These are phyloP conservation scores for Cygnus atratus DNA, from an alignment of 2,113 vertebrate species.

Conservation along the genomic window DNA sequence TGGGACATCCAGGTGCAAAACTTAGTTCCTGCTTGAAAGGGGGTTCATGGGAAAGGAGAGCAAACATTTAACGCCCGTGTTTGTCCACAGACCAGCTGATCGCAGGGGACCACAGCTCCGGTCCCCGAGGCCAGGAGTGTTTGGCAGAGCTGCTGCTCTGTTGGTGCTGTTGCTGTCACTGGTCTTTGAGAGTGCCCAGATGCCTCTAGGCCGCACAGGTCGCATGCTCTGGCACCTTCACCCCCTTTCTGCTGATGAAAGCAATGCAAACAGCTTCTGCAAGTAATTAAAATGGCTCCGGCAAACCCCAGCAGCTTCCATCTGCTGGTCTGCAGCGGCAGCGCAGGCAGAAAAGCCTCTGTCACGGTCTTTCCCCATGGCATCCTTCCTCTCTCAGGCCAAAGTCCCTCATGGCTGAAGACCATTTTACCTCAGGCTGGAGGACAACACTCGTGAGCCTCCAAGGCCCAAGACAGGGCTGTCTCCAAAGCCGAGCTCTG, in stretches of 20 bases:
- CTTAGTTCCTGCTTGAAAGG: not conserved
- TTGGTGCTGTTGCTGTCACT: not conserved
- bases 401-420: not conserved
- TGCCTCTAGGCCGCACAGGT: not conserved
- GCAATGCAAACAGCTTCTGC: not conserved
- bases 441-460: not conserved
- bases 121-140: not conserved
- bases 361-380: not conserved
- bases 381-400: not conserved
- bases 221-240: not conserved
- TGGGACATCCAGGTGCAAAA: not conserved
- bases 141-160: rapidly evolving
- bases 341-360: not conserved
- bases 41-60: not conserved
- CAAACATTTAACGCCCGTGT: not conserved
- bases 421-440: not conserved
- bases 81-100: not conserved
- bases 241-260: rapidly evolving
- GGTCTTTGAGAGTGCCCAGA: not conserved
- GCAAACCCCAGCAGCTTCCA: not conserved
- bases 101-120: not conserved
- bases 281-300: not conserved
- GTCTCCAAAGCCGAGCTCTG: not conserved
- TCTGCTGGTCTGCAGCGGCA: not conserved
- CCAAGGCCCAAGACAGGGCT: not conserved